A percentile compares a stretch with the other conserved stretches of the same genome.
These are phyloP conservation scores for Scelioninae gen. 1 DNA, from an alignment of 2,888 invertebrate species.

Conservation along the genomic window DNA sequence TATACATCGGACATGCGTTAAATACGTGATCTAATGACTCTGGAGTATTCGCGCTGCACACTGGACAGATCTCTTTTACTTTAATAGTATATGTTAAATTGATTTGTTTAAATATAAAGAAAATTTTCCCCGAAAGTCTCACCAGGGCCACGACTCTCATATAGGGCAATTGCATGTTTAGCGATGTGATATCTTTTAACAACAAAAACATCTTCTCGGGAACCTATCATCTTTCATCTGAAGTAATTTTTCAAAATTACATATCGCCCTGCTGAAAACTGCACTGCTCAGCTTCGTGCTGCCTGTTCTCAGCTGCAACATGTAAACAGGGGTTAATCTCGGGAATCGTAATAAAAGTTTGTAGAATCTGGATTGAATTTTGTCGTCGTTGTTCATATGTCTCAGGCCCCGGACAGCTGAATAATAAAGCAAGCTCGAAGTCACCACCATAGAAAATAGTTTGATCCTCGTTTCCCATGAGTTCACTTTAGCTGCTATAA, in stretches of 20 bases:
- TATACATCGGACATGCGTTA: too few species aligned
- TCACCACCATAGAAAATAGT: constrained; percentile 21
- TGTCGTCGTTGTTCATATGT: too few species aligned
- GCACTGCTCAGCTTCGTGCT: constrained; percentile 1
- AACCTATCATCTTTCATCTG: not conserved
- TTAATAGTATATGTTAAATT: too few species aligned
- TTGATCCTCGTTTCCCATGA: constrained; percentile 15
- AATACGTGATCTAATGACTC: too few species aligned
- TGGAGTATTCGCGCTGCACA: too few species aligned
- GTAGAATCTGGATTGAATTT: not conserved
- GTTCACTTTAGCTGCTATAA: constrained; percentile 23
- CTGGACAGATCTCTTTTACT: too few species aligned
- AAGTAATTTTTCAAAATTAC: not conserved
- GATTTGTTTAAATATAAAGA: too few species aligned
- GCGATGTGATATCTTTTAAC: too few species aligned
- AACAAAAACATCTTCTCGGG: not conserved
- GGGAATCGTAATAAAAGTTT: not conserved
- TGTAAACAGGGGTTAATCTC: not conserved
- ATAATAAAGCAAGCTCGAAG: not conserved
- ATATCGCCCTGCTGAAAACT: not conserved
- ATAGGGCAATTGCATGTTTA: too few species aligned
- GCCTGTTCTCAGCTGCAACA: not conserved
- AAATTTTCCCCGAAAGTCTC: too few species aligned
- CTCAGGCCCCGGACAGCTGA: not conserved
- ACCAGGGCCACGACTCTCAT: too few species aligned